A percentile compares a stretch with the other conserved stretches of the same genome.
Evolutionary conservation across 2,888 invertebrate genomes (phyloP).

Genomic region (Drosophila nr. medialis): DNA sequence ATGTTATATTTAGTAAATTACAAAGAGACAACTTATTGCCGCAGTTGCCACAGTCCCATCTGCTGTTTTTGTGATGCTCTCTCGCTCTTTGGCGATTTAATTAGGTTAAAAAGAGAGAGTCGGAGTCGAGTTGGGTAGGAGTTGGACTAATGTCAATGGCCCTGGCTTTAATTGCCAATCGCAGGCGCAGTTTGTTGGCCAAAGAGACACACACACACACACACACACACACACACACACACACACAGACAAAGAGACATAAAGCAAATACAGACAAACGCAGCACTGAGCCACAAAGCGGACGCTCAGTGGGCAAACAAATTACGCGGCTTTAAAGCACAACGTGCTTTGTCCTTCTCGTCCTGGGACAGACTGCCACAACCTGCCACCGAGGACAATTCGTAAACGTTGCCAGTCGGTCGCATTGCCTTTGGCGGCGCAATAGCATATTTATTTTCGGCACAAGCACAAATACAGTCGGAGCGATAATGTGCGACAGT

Average conservation of each 20-base stretch:
- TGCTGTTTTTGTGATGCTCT: constrained; percentile 22
- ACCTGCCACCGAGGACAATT: constrained; percentile 31
- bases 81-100: constrained; percentile 64
- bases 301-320: constrained; percentile 57
- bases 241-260: constrained; percentile 7
- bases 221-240: constrained; percentile 14
- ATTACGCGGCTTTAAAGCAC: constrained; percentile 73
- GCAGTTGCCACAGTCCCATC: constrained; percentile 12
- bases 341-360: constrained; percentile 47
- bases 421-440: constrained; percentile 47
- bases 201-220: constrained; percentile 24
- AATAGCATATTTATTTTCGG: constrained; percentile 72
- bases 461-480: constrained; percentile 45
- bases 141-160: constrained; percentile 58
- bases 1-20: constrained; percentile 68
- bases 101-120: constrained; percentile 70
- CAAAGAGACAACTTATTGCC: constrained; percentile 27
- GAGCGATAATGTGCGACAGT: constrained; percentile 66
- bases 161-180: constrained; percentile 63
- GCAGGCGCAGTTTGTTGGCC: constrained; percentile 48
- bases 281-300: constrained; percentile 35
- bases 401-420: constrained; percentile 36
- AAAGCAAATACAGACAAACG: constrained; percentile 6
- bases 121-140: constrained; percentile 8
- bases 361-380: constrained; percentile 18